phyloP scores from a whole-genome alignment of 2,888 invertebrate genomes.

The Crematogaster levior region DNA sequence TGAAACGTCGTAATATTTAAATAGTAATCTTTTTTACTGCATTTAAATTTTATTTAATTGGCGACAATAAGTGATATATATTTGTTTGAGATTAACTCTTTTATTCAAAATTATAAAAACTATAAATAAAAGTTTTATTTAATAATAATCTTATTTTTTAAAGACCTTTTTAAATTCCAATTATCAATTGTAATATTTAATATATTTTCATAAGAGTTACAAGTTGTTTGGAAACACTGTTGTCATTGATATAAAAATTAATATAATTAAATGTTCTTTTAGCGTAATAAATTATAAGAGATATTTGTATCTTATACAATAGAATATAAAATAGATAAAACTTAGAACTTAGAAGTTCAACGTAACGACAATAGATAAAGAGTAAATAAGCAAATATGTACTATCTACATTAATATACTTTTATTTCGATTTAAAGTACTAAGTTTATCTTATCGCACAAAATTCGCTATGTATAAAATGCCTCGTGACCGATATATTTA shows the following conservation, averaged over 20 bases:
- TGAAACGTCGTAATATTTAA: no score
- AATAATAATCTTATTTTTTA: not conserved
- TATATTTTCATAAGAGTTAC: not conserved
- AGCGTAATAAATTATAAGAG: not conserved
- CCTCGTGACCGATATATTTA: conserved; percentile 5
- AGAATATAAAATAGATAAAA: not conserved
- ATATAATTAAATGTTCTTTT: not conserved
- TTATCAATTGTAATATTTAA: not conserved
- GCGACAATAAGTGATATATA: no score
- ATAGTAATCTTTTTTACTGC: no score
- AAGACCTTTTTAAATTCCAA: not conserved
- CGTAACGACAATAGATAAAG: not conserved
- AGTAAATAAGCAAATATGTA: not conserved
- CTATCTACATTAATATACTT: not conserved
- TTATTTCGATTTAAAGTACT: not conserved
- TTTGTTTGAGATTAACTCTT: not conserved
- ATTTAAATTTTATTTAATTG: no score
- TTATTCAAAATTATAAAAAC: not conserved
- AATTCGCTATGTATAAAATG: not conserved
- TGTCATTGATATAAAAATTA: not conserved
- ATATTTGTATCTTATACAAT: not conserved
- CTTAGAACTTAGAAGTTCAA: no score
- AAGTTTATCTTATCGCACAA: not conserved
- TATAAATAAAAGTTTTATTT: conserved; percentile 1
- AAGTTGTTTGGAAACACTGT: not conserved